These are phyloP conservation scores for Theonella swinhoei DNA, from an alignment of 37 sponge, comb jelly and placozoan species.

Conservation along the genomic window DNA sequence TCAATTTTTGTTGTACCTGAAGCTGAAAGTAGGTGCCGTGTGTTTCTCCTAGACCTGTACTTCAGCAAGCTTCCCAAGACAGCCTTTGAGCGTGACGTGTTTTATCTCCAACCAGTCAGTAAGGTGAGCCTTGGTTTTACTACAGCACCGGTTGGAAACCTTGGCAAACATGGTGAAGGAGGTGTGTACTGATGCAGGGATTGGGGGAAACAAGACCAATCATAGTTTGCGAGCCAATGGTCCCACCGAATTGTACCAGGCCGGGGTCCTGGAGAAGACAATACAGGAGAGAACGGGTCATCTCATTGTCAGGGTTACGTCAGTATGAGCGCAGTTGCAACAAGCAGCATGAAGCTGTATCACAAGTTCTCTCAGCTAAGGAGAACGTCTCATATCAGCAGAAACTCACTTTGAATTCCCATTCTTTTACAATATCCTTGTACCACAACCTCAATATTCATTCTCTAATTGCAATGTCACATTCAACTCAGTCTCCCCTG, in stretches of 20 bases:
- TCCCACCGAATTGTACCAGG: conserved; percentile 25
- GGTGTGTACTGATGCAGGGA: conserved; percentile 24
- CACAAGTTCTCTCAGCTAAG: conserved; percentile 2
- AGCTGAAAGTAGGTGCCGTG: conserved; percentile 27
- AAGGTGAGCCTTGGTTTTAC: no score
- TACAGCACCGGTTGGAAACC: conserved; percentile 26
- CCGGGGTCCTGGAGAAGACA: conserved; percentile 40
- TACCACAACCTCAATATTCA: neutral
- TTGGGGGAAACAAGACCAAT: conserved; percentile 29
- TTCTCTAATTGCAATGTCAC: conserved; percentile 8
- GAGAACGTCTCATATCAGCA: neutral
- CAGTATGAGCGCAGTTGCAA: conserved; percentile 32
- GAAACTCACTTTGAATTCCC: neutral
- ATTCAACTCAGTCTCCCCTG: neutral
- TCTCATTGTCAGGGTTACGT: conserved; percentile 18
- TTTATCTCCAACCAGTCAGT: conserved; percentile 13
- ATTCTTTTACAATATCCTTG: neutral
- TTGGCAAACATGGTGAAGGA: conserved; percentile 34
- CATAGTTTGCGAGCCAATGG: conserved; percentile 48
- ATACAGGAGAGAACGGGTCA: conserved; percentile 54
- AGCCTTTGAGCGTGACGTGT: conserved; percentile 14
- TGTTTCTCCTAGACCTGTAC: conserved; percentile 20
- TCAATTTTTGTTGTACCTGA: conserved; percentile 8
- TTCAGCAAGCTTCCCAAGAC: conserved; percentile 10
- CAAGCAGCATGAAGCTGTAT: conserved; percentile 29